Evolutionary conservation across 2,113 vertebrate species (phyloP), one percentile per base, ranked within the genome.

Genomic region (Epinephelus cyanopodus): DNA sequence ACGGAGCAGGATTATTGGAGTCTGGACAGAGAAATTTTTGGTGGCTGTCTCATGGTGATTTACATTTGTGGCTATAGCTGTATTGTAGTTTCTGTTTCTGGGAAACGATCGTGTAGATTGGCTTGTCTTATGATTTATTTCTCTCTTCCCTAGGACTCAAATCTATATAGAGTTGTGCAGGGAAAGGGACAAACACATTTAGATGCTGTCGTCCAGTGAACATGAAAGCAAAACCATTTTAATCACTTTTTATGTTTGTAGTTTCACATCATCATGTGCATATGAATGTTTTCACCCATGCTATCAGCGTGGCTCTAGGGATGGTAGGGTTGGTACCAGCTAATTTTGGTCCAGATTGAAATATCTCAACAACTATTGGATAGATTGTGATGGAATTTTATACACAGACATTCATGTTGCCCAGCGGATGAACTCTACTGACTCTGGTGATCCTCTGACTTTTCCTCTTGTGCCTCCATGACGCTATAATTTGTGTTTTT

Each of bases 21-120:
- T 79, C 81, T 69, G 78, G 86, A 84, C 82, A 75, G 52, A 87
- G 73, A 89, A 53, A 70, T 78, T 79, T 84, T 87, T 87, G 73
- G 73, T 74, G 56, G 48, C 84, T 65, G 65, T 82, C 71, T 69
- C 15, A 1, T 42, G 47, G 18, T 63, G 39, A 85, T 89, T 86
- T 83, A 71, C 81, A 88, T 83, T 78, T 82, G 67, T 81, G 75
- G 67, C 68, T 80, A 74, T 29, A 68, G 18, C 67, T 77, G 37
- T 52, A 71, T 25, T 69, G 56, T 62, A 60, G 47, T 71, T 64
- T 85, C n/a, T 47, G 37, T 74, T 61, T 72, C 25, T 72, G 27
- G 42, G 10, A 85, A 67, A 45, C 15, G 1, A 80, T 75, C 39
- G 39, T 42, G 19, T n/a, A 52, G 52, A 68, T 81, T 70, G 52